A percentile compares a stretch with the other conserved stretches of the same genome.
Conservation (phyloP, 2,797 vertebrate species). For the Rhabdophis nuchalis region DNA sequence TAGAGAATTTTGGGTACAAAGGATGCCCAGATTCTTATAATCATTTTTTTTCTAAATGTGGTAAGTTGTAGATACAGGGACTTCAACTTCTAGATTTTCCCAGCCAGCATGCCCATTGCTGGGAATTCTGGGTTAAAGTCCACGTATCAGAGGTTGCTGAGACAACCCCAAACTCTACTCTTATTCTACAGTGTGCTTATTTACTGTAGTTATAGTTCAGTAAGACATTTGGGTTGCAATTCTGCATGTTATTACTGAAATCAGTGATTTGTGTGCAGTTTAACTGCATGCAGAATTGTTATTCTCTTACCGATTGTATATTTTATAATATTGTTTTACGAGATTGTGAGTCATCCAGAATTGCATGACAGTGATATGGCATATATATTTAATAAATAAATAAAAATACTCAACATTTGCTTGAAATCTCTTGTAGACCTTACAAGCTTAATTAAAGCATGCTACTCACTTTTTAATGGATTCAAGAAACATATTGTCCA, state of each 20-base stretch:
- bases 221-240: neutral
- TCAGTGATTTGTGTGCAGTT: neutral
- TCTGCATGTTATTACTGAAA: neutral
- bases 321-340: neutral
- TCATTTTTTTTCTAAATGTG: neutral
- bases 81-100: neutral
- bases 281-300: neutral
- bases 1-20: neutral
- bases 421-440: neutral
- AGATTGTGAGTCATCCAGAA: neutral
- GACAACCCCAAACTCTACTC: neutral
- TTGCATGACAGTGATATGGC: neutral
- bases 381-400: neutral
- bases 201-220: neutral
- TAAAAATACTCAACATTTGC: neutral
- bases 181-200: neutral
- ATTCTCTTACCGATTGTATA: neutral
- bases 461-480: neutral
- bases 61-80: neutral
- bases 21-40: neutral
- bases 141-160: neutral
- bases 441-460: constrained; percentile 7
- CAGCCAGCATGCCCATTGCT: neutral
- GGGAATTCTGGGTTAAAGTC: neutral
- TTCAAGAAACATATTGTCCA: neutral